Conservation (phyloP, 2,113 vertebrate genomes). For the Mormyrus iriodes region DNA sequence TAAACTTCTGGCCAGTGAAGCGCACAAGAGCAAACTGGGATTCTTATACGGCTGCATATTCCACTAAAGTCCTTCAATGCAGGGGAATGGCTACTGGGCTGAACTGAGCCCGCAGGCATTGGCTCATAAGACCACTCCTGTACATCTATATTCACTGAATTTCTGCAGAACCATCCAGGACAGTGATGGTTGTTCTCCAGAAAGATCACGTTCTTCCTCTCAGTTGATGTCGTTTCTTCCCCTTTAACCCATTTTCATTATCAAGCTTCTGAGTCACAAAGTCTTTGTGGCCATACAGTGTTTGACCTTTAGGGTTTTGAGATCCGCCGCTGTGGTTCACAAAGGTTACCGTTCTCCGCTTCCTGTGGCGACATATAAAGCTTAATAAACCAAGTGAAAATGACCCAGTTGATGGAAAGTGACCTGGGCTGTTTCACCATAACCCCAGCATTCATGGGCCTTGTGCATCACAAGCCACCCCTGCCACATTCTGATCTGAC, state of each 20-base stretch:
- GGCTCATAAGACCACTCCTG: background rate
- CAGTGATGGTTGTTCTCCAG: background rate
- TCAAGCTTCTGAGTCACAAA: background rate
- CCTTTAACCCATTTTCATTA: background rate
- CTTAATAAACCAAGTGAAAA: background rate
- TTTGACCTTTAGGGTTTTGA: background rate
- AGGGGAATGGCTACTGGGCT: background rate
- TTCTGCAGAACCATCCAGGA: background rate
- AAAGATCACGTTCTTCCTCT: background rate
- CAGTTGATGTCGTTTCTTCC: background rate
- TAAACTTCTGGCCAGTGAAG: conserved; percentile 3
- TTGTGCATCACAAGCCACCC: background rate
- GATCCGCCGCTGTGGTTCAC: background rate
- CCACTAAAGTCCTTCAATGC: background rate
- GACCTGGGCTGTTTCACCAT: background rate
- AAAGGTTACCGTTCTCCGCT: background rate
- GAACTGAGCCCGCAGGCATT: background rate
- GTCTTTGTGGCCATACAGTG: background rate
- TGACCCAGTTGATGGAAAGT: background rate
- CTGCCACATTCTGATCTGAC: background rate
- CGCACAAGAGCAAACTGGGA: background rate
- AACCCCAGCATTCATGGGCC: background rate
- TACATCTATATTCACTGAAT: background rate
- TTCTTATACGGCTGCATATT: background rate
- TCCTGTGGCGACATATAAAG: background rate